Percentiles rank a stretch among this genome's conserved stretches.
Evolutionary conservation across 2,113 vertebrate species (phyloP).

Genomic region (Cettia cetti): DNA sequence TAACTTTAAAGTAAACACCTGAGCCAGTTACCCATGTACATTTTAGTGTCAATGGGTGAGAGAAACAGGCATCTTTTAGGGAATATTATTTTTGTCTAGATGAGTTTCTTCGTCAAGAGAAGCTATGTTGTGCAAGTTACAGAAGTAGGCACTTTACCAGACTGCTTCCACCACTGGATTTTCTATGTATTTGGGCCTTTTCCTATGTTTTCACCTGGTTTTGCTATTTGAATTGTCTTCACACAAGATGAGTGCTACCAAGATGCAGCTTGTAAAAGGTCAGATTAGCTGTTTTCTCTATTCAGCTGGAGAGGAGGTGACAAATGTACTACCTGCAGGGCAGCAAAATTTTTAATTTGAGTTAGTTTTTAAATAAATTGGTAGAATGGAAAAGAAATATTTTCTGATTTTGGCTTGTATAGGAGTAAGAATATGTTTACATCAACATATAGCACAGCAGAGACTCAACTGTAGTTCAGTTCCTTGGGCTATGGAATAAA

Average conservation of each 20-base stretch:
- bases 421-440: background rate
- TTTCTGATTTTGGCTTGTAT: background rate
- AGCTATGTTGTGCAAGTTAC: background rate
- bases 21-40: background rate
- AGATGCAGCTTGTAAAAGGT: background rate
- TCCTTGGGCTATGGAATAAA: background rate
- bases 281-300: background rate
- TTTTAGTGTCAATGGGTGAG: background rate
- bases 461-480: background rate
- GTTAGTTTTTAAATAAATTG: background rate
- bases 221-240: background rate
- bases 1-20: background rate
- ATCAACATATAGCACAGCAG: background rate
- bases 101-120: background rate
- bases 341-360: background rate
- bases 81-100: background rate
- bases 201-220: background rate
- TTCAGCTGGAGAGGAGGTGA: background rate
- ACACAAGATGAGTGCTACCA: background rate
- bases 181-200: background rate
- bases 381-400: background rate
- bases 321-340: background rate
- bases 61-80: background rate
- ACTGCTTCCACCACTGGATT: background rate
- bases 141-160: background rate